Percentiles rank a stretch among this genome's conserved stretches.
phyloP scores from a whole-genome alignment of 2,888 invertebrate genomes.

The Chrysina gloriosa region DNA sequence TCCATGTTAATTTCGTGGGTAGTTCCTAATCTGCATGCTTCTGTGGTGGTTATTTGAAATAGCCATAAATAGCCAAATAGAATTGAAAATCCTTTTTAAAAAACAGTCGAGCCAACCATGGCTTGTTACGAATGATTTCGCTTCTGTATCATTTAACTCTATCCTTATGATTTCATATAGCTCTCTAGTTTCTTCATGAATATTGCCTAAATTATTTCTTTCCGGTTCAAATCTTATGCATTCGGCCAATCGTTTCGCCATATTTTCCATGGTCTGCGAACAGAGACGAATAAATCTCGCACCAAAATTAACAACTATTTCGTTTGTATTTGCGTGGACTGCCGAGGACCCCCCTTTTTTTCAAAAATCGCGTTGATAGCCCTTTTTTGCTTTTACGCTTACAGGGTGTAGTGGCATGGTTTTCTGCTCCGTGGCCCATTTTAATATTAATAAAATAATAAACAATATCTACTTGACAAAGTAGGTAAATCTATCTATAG shows the following conservation, averaged over 20 bases:
- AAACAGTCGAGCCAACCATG: slow-evolving; percentile 26
- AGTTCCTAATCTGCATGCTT: background rate
- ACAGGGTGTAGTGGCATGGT: no score
- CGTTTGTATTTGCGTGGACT: no score
- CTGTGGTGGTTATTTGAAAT: background rate
- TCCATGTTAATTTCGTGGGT: background rate
- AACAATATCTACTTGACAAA: no score
- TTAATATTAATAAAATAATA: no score
- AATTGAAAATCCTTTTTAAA: slow-evolving; percentile 28
- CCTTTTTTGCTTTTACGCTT: no score
- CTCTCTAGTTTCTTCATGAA: slow-evolving; percentile 22
- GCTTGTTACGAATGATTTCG: slow-evolving; percentile 20
- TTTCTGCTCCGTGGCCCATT: no score
- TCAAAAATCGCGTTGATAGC: no score
- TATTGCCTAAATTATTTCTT: background rate
- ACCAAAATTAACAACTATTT: no score
- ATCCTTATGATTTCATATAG: slow-evolving; percentile 17
- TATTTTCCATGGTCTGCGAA: slow-evolving; percentile 26
- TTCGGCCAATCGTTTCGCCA: slow-evolving; percentile 22
- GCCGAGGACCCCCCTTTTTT: no score
- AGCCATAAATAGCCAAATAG: no score
- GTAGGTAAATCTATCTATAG: no score
- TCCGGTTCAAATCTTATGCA: slow-evolving; percentile 23
- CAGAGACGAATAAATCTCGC: slow-evolving; percentile 21
- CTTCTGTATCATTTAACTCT: slow-evolving; percentile 22